Conservation (phyloP, 2,113 vertebrate genomes). For the Ancistrus triradiatus region DNA sequence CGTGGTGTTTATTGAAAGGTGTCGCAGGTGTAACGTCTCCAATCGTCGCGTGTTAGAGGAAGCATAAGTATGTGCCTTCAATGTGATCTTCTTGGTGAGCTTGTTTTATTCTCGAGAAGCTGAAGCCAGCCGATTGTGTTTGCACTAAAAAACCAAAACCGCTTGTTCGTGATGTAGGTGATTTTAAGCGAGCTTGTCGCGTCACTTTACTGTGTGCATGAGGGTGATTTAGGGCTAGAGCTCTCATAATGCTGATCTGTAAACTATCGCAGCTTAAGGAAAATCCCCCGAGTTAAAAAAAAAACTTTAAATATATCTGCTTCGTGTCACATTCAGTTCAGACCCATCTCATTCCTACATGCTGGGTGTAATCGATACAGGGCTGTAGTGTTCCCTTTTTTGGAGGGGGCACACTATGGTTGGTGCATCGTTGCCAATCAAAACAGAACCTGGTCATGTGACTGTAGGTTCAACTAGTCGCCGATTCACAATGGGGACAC, state of each 20-base stretch:
- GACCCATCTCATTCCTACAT: conserved; percentile 61
- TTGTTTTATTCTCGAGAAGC: conserved; percentile 75
- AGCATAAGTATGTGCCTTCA: conserved; percentile 80
- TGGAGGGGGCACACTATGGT: too few species aligned
- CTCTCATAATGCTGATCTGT: conserved; percentile 71
- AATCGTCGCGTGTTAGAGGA: conserved; percentile 77
- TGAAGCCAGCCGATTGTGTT: conserved; percentile 81
- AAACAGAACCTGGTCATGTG: too few species aligned
- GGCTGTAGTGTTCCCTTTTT: too few species aligned
- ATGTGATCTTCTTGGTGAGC: conserved; percentile 78
- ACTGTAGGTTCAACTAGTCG: too few species aligned
- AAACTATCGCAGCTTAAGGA: conserved; percentile 71
- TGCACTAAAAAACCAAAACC: conserved; percentile 78
- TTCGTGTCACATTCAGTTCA: conserved; percentile 63
- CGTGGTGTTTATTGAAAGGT: conserved; percentile 71
- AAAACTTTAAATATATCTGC: conserved; percentile 60
- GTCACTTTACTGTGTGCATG: conserved; percentile 80
- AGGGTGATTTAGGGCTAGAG: conserved; percentile 73
- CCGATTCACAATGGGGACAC: too few species aligned
- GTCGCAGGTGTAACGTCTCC: conserved; percentile 68
- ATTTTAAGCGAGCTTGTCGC: conserved; percentile 76
- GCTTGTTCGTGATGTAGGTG: conserved; percentile 76
- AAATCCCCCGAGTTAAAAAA: conserved; percentile 59
- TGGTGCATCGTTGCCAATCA: too few species aligned
- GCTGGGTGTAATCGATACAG: conserved; percentile 42